Conservation (phyloP, 2,113 vertebrate species). For the crab-eating macaque (Macaca fascicularis) region DNA sequence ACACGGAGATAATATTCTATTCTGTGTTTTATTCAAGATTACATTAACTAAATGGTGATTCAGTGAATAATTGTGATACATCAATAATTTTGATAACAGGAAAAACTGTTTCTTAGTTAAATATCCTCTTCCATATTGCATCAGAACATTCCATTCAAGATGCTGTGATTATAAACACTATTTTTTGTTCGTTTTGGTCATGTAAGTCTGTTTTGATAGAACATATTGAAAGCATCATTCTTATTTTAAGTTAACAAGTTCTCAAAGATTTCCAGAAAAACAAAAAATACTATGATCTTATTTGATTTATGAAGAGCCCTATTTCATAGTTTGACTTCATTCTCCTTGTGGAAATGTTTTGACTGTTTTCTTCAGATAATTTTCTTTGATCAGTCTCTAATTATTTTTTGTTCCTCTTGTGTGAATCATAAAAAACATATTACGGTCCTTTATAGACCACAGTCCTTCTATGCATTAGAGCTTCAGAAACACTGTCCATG, state of each 20-base stretch:
- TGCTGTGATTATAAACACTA: background rate
- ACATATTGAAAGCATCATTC: background rate
- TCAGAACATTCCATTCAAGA: background rate
- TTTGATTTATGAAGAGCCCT: background rate
- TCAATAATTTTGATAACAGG: background rate
- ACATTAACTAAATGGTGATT: background rate
- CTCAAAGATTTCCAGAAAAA: conserved; percentile 28
- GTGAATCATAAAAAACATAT: conserved; percentile 43
- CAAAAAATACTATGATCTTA: background rate
- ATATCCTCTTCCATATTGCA: background rate
- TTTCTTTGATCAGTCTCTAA: conserved; percentile 67
- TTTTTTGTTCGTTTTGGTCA: background rate
- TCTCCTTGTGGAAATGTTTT: conserved; percentile 14
- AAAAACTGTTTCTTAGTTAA: background rate
- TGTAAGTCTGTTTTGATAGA: background rate
- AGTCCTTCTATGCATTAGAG: conserved; percentile 10
- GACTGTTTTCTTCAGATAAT: conserved; percentile 54
- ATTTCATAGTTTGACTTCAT: background rate
- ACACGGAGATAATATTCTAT: background rate
- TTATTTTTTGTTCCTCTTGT: conserved; percentile 24
- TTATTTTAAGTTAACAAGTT: conserved; percentile 5
- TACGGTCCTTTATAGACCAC: background rate
- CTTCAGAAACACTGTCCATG: conserved; percentile 37
- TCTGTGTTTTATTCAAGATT: background rate
- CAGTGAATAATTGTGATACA: background rate